Evolutionary conservation across 2,797 vertebrate species (phyloP).

Genomic region (Semotilus atromaculatus): DNA sequence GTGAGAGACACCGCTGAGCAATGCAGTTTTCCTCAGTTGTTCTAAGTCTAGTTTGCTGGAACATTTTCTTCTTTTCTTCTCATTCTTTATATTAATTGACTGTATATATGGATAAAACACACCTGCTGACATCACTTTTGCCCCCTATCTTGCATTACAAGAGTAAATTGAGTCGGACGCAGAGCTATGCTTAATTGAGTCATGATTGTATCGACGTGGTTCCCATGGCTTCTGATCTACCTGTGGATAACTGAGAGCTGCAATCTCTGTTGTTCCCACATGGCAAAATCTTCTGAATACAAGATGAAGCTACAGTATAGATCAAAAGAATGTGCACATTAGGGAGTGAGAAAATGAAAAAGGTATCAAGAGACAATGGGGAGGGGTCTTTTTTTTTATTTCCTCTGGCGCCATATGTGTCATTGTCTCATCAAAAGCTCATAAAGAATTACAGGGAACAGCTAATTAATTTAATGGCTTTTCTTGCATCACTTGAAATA

Average conservation of each 20-base stretch:
- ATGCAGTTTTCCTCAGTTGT: background rate
- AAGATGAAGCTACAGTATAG: constrained; percentile 9
- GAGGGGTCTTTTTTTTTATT: constrained; percentile 7
- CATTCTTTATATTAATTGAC: background rate
- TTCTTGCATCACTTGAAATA: constrained; percentile 54
- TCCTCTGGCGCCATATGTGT: constrained; percentile 45
- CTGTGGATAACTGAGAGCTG: constrained; percentile 47
- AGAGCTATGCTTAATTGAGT: constrained; percentile 18
- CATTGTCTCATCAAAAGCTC: constrained; percentile 62
- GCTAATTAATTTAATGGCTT: constrained; percentile 70
- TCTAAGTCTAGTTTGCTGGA: background rate
- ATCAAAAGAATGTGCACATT: background rate
- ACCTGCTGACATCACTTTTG: constrained; percentile 29
- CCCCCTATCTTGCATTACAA: constrained; percentile 6
- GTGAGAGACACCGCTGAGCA: background rate
- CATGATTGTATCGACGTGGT: constrained; percentile 25
- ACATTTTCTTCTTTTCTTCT: background rate
- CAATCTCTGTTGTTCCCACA: constrained; percentile 40
- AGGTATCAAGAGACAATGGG: background rate
- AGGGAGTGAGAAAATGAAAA: background rate
- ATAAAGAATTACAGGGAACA: constrained; percentile 67
- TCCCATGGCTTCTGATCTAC: constrained; percentile 39
- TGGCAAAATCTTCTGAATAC: constrained; percentile 30
- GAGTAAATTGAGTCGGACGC: constrained; percentile 11
- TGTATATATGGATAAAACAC: constrained; percentile 21